Conservation (phyloP, 2,113 vertebrate species). For the Onychorhynchus coronatus region DNA sequence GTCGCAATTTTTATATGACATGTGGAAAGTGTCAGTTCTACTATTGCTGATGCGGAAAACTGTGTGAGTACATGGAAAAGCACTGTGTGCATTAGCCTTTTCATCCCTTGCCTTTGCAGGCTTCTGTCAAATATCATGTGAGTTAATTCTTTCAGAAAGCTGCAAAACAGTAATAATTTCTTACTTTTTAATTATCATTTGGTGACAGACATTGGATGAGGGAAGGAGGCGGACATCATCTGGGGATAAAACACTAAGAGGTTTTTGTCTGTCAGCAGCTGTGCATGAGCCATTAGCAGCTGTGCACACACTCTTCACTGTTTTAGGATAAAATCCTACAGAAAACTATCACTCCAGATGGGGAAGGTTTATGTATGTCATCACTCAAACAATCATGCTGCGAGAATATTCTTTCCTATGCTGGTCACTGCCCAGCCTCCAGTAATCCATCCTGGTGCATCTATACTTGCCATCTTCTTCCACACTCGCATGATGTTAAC, state of each 20-base stretch:
- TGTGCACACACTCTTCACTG: constrained; percentile 1
- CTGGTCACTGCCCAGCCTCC: neutral
- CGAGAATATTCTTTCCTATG: accelerated
- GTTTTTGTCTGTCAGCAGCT: constrained; percentile 52
- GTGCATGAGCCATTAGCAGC: constrained; percentile 32
- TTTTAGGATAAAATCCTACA: neutral
- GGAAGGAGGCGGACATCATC: neutral
- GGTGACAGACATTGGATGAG: neutral
- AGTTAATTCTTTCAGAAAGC: neutral
- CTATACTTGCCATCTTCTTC: neutral
- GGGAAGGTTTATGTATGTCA: neutral
- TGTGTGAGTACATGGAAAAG: neutral
- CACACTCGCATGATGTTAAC: neutral
- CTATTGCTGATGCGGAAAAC: accelerated
- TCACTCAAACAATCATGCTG: neutral
- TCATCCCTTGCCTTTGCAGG: neutral
- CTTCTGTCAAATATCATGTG: neutral
- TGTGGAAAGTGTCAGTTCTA: neutral
- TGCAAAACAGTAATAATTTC: neutral
- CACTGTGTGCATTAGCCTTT: neutral
- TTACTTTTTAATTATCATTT: constrained; percentile 8
- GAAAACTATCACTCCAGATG: constrained; percentile 9
- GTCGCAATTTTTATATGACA: accelerated
- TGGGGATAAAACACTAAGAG: constrained; percentile 13
- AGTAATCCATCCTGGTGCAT: neutral